Conservation (phyloP, 2,888 invertebrate species). For the Carterocephalus palaemon region DNA sequence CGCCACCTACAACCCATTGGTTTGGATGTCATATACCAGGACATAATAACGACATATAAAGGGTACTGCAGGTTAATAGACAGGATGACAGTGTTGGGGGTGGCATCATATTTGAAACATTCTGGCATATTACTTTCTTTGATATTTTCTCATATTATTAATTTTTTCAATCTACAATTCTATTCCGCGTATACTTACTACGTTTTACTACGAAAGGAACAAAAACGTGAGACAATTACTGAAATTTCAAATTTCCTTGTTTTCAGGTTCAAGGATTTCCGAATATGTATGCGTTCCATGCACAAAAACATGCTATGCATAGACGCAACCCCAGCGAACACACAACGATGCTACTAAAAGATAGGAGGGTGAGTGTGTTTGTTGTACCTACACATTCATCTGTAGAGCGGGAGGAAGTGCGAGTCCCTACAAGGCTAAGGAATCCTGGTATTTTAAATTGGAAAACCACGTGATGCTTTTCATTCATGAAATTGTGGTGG, state of each 20-base stretch:
- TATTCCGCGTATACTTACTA: too few relatives aligned
- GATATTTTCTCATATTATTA: too few relatives aligned
- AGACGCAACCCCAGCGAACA: constrained; percentile 77
- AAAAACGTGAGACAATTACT: too few relatives aligned
- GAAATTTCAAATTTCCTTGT: constrained; percentile 9
- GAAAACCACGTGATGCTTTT: too few relatives aligned
- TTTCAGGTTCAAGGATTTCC: constrained; percentile 82
- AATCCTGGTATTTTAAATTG: constrained; percentile 49
- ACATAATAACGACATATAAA: constrained; percentile 37
- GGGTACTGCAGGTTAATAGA: constrained; percentile 25
- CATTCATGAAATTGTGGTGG: background rate
- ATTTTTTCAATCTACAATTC: too few relatives aligned
- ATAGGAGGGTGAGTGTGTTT: constrained; percentile 80
- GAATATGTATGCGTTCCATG: constrained; percentile 83
- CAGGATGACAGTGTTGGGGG: constrained; percentile 25
- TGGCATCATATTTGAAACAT: background rate
- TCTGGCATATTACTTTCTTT: too few relatives aligned
- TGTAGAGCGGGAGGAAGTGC: background rate
- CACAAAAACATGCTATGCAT: constrained; percentile 76
- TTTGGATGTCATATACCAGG: constrained; percentile 61
- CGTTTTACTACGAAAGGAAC: too few relatives aligned
- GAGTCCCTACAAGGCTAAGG: constrained; percentile 26
- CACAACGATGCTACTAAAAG: constrained; percentile 71
- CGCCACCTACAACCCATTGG: constrained; percentile 74
- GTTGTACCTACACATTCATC: too few relatives aligned